phyloP scores from a whole-genome alignment of 2,113 vertebrate genomes.

The Lophochroa leadbeateri region DNA sequence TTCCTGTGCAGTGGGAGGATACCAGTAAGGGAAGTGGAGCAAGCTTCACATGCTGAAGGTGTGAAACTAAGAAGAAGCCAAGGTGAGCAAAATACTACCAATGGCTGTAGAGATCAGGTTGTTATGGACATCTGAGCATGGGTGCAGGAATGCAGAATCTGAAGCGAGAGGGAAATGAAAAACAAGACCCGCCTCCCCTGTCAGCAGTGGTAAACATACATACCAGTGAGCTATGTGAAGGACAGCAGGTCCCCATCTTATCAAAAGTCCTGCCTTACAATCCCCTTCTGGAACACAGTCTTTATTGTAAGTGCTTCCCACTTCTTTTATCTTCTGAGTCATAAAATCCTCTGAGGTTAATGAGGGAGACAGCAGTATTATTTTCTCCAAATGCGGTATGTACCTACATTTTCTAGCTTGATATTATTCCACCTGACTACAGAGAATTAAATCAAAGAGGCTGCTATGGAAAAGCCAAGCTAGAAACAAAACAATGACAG shows the following conservation, averaged over 20 bases:
- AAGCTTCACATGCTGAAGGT: neutral
- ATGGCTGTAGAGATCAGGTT: neutral
- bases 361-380: neutral
- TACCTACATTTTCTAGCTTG: conserved; percentile 20
- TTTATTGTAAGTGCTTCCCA: neutral
- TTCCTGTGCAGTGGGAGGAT: neutral
- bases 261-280: neutral
- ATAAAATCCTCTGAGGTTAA: conserved; percentile 16
- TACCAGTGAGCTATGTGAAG: neutral
- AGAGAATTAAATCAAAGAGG: conserved; percentile 31
- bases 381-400: neutral
- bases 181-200: neutral
- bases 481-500: neutral
- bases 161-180: neutral
- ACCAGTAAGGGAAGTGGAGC: neutral
- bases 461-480: neutral
- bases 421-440: neutral
- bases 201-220: neutral
- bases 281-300: neutral
- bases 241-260: neutral
- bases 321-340: conserved; percentile 6
- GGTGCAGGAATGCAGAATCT: neutral
- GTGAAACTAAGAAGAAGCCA: neutral
- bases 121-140: neutral
- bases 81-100: neutral